Percentiles rank a stretch among this genome's conserved stretches.
Conservation (phyloP, 2,888 invertebrate species). For the Tribolium freemani region DNA sequence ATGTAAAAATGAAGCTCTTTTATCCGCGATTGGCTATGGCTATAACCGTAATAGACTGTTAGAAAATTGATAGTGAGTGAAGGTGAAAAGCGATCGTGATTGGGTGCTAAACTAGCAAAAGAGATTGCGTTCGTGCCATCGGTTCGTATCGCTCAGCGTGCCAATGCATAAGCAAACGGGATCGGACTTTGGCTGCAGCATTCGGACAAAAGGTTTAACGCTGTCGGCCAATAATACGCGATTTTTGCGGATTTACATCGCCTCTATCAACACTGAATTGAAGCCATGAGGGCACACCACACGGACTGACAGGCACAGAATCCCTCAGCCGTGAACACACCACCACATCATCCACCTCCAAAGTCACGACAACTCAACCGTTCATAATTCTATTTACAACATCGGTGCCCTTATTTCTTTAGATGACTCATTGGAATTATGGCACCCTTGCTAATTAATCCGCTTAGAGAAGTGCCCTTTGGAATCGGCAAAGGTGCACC, state of each 20-base stretch:
- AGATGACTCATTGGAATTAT: slow-evolving; percentile 63
- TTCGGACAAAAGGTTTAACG: slow-evolving; percentile 45
- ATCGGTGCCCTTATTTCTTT: slow-evolving; percentile 63
- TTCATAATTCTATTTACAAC: slow-evolving; percentile 63
- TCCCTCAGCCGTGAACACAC: too few relatives aligned
- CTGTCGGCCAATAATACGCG: slow-evolving; percentile 16
- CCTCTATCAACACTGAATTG: too few relatives aligned
- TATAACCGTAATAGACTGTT: slow-evolving; percentile 64
- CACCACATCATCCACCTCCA: background rate
- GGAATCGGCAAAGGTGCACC: background rate
- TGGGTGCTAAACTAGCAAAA: slow-evolving; percentile 60
- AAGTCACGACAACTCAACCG: slow-evolving; percentile 59
- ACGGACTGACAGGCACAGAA: too few relatives aligned
- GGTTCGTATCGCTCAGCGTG: slow-evolving; percentile 54
- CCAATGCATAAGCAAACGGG: slow-evolving; percentile 64
- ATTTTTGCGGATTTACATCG: background rate
- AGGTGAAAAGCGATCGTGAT: slow-evolving; percentile 64
- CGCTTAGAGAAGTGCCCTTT: slow-evolving; percentile 56
- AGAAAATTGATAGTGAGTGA: slow-evolving; percentile 64
- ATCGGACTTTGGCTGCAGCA: slow-evolving; percentile 49
- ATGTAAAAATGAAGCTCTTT: slow-evolving; percentile 59
- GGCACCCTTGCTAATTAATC: slow-evolving; percentile 64
- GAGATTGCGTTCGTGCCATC: slow-evolving; percentile 62
- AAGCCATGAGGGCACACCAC: too few relatives aligned
- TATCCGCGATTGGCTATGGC: slow-evolving; percentile 61